A percentile compares a stretch with the other conserved stretches of the same genome.
These are phyloP conservation scores for Colostygia pectinataria DNA, from an alignment of 2,888 invertebrate genomes.

Conservation along the genomic window DNA sequence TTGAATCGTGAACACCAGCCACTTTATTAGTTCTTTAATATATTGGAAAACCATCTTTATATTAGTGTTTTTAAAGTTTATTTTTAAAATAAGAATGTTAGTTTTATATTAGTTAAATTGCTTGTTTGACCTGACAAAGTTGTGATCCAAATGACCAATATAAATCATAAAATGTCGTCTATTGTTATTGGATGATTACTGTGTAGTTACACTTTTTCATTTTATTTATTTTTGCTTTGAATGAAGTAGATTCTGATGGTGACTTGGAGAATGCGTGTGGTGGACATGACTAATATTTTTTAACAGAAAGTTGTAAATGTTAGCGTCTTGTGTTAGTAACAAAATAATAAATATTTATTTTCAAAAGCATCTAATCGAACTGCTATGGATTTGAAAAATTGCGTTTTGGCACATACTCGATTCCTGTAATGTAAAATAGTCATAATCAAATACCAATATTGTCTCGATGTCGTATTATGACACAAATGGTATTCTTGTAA, in stretches of 20 bases:
- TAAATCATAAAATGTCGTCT: constrained; percentile 72
- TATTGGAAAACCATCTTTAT: constrained; percentile 19
- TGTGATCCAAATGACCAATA: constrained; percentile 70
- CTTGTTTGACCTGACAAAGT: constrained; percentile 53
- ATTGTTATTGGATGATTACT: constrained; percentile 59
- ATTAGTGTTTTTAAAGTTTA: background rate
- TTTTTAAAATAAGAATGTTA: background rate
- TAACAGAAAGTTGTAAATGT: too few relatives aligned
- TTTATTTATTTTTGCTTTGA: too few relatives aligned
- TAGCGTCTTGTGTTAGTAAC: too few relatives aligned
- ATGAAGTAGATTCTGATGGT: constrained; percentile 16
- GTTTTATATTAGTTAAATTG: constrained; percentile 20
- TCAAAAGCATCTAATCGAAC: too few relatives aligned
- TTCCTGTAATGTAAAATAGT: too few relatives aligned
- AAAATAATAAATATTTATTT: too few relatives aligned
- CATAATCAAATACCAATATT: too few relatives aligned
- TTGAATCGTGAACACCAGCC: constrained; percentile 55
- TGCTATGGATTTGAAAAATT: too few relatives aligned
- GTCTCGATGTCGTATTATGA: too few relatives aligned
- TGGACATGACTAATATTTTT: too few relatives aligned
- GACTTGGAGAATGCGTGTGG: constrained; percentile 48
- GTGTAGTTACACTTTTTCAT: background rate
- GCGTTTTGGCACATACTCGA: too few relatives aligned
- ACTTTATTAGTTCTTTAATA: constrained; percentile 15
- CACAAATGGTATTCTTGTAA: too few relatives aligned